phyloP scores from a whole-genome alignment of 2,888 invertebrate species.

The Abrostola tripartita region DNA sequence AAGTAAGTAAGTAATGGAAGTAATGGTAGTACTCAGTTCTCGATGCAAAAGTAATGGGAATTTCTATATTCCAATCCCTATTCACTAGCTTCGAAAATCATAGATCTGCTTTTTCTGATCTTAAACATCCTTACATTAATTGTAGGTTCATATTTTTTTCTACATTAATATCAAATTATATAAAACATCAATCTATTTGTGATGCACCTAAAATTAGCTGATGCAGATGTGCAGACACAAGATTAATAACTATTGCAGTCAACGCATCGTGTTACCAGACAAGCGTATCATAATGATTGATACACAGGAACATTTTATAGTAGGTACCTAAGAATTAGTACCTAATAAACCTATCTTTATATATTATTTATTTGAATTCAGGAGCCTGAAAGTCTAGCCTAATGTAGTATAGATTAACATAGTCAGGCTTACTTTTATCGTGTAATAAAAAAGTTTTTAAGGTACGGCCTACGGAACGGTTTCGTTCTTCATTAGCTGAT shows the following conservation, averaged over 20 bases:
- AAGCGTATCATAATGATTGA: slow-evolving; percentile 20
- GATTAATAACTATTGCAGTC: slow-evolving; percentile 39
- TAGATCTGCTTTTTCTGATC: too few species aligned
- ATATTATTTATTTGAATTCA: background rate
- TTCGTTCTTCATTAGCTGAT: background rate
- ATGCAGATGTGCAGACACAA: slow-evolving; percentile 39
- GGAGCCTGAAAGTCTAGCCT: slow-evolving; percentile 1
- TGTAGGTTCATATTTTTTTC: slow-evolving; percentile 1
- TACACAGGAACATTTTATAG: slow-evolving; percentile 7
- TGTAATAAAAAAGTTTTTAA: slow-evolving; percentile 5
- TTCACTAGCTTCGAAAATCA: too few species aligned
- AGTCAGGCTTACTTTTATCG: background rate
- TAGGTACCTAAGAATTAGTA: background rate
- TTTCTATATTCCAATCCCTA: too few species aligned
- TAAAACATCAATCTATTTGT: slow-evolving; percentile 31
- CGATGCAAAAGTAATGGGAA: too few species aligned
- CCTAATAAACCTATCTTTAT: too few species aligned
- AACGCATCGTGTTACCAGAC: slow-evolving; percentile 9
- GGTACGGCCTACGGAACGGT: background rate
- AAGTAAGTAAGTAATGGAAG: too few species aligned
- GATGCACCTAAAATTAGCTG: slow-evolving; percentile 15
- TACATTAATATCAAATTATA: slow-evolving; percentile 15
- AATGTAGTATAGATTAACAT: slow-evolving; percentile 4
- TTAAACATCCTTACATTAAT: background rate
- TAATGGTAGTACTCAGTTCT: too few species aligned